Evolutionary conservation across 2,113 vertebrate genomes (phyloP).

Genomic region (Corythaeola cristata): DNA sequence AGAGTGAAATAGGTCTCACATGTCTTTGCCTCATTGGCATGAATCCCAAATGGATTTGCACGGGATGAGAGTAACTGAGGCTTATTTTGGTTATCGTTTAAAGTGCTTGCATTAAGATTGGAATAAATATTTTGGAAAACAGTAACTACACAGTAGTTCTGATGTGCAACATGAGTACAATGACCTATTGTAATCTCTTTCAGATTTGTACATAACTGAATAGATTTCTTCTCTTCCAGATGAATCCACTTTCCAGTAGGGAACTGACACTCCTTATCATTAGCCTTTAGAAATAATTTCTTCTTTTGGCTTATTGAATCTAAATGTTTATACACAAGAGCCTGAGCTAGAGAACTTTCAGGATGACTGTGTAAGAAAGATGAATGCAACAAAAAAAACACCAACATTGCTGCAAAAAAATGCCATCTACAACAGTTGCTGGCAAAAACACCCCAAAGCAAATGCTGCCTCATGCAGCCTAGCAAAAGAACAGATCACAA

Average conservation of each 20-base stretch:
- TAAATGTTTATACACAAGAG: background rate
- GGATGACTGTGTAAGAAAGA: background rate
- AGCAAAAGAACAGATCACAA: background rate
- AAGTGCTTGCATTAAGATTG: background rate
- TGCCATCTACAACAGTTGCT: background rate
- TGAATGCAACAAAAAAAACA: background rate
- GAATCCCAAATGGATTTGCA: background rate
- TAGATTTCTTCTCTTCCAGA: background rate
- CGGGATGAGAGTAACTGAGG: background rate
- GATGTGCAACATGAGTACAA: background rate
- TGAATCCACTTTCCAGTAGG: background rate
- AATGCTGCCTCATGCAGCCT: background rate
- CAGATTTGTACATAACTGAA: background rate
- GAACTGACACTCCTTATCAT: background rate
- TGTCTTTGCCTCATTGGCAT: background rate
- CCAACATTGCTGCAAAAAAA: background rate
- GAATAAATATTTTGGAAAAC: background rate
- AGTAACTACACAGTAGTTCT: background rate
- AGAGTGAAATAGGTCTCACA: background rate
- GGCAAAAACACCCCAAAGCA: background rate
- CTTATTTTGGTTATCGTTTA: background rate
- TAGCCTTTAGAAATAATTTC: background rate
- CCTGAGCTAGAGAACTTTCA: background rate
- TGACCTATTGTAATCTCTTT: background rate
- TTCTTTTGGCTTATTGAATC: background rate